Evolutionary conservation across 2,888 invertebrate species (phyloP).

Genomic region (Anthrax anthrax): DNA sequence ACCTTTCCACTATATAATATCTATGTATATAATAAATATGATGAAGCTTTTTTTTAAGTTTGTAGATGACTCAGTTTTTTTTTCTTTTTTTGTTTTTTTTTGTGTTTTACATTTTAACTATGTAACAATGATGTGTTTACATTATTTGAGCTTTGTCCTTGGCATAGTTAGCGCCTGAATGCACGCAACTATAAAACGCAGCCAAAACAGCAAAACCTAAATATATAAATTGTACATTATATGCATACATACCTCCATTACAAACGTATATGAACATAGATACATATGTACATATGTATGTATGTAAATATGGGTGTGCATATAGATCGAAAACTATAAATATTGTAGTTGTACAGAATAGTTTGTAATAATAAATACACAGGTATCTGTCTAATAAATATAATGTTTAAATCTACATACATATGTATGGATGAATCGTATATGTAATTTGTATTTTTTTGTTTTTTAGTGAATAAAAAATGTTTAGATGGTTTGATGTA

Average conservation of each 20-base stretch:
- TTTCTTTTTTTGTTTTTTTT: background rate
- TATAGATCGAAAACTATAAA: too few species aligned
- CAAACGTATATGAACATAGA: background rate
- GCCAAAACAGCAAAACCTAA: background rate
- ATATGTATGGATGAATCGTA: too few species aligned
- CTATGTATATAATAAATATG: too few species aligned
- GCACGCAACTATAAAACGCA: slow-evolving; percentile 9
- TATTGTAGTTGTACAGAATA: too few species aligned
- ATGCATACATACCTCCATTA: background rate
- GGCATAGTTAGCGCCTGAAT: slow-evolving; percentile 16
- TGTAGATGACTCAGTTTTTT: background rate
- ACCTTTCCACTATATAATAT: background rate
- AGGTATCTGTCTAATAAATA: too few species aligned
- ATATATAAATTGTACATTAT: background rate
- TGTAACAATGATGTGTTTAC: slow-evolving; percentile 1
- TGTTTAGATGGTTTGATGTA: too few species aligned
- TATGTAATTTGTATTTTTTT: too few species aligned
- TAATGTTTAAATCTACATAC: too few species aligned
- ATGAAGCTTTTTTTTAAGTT: background rate
- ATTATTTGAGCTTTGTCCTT: slow-evolving; percentile 13
- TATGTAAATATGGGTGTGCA: background rate
- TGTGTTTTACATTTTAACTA: background rate
- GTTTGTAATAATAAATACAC: too few species aligned
- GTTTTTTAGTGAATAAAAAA: too few species aligned
- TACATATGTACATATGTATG: background rate